A percentile compares a stretch with the other conserved stretches of the same genome.
Conservation (phyloP, 2,113 vertebrate genomes). For the Phaetusa simplex region DNA sequence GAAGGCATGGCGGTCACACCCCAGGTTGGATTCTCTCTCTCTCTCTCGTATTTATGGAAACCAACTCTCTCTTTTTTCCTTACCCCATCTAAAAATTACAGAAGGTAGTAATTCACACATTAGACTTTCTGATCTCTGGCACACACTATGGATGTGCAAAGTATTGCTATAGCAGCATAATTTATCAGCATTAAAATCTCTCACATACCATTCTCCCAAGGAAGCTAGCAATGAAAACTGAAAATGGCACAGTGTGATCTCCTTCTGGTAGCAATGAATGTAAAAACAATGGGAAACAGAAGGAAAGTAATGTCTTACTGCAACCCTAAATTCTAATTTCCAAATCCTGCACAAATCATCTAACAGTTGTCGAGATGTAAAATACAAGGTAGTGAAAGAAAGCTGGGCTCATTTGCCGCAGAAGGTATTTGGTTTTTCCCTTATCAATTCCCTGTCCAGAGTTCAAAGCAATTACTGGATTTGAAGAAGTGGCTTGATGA, state of each 20-base stretch:
- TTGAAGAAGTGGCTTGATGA: background rate
- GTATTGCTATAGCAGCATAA: slow-evolving; percentile 25
- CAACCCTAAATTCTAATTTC: background rate
- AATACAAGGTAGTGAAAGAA: background rate
- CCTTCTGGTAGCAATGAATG: slow-evolving; percentile 6
- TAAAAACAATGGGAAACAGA: slow-evolving; percentile 39
- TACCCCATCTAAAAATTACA: background rate
- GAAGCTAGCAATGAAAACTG: background rate
- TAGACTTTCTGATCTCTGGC: slow-evolving; percentile 18
- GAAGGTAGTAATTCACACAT: slow-evolving; percentile 20
- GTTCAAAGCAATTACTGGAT: background rate
- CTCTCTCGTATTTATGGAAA: background rate
- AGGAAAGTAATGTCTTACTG: slow-evolving; percentile 4
- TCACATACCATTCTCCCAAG: slow-evolving; percentile 42
- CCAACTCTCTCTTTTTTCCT: background rate
- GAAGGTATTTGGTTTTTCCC: background rate
- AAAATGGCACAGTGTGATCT: background rate
- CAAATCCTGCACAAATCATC: background rate
- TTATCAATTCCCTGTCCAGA: background rate
- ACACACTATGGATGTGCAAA: background rate
- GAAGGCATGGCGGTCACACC: background rate
- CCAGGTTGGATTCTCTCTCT: background rate
- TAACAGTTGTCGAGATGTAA: background rate
- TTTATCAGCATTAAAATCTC: slow-evolving; percentile 36
- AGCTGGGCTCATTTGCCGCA: background rate